These are phyloP conservation scores for Melitaea cinxia DNA, from an alignment of 1,140 invertebrate species.

Conservation along the genomic window DNA sequence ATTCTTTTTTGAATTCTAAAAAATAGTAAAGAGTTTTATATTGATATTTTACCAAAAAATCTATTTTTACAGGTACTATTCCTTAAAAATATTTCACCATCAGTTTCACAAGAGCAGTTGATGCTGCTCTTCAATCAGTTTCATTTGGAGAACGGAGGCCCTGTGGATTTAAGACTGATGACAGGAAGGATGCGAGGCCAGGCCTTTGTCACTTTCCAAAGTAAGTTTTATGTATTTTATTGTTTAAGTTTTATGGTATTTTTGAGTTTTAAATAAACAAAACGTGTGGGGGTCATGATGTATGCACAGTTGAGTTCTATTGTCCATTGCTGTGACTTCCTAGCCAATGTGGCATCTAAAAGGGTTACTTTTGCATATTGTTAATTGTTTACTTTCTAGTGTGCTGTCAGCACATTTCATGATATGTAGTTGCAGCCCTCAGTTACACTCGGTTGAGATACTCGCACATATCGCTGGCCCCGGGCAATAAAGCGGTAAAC, in stretches of 20 bases:
- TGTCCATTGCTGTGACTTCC: too few relatives aligned
- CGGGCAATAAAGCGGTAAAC: too few relatives aligned
- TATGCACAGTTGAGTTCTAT: too few relatives aligned
- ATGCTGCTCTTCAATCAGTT: conserved; percentile 72
- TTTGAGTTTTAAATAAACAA: background rate
- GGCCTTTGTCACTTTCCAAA: conserved; percentile 66
- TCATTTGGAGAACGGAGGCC: conserved; percentile 63
- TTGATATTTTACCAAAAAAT: background rate
- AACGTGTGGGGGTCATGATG: background rate
- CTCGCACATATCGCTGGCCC: too few relatives aligned
- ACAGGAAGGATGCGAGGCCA: conserved; percentile 67
- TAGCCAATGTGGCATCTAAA: too few relatives aligned
- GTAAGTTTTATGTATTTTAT: conserved; percentile 44
- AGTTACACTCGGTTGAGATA: too few relatives aligned
- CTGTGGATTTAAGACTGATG: conserved; percentile 60
- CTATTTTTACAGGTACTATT: conserved; percentile 59
- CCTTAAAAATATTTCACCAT: conserved; percentile 67
- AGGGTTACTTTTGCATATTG: too few relatives aligned
- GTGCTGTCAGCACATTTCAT: too few relatives aligned
- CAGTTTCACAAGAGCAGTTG: conserved; percentile 55
- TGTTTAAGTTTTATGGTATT: background rate
- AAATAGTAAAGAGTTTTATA: too few relatives aligned
- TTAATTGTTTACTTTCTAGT: too few relatives aligned
- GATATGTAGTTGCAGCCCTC: too few relatives aligned
- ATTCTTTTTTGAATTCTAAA: too few relatives aligned